Evolutionary conservation across 1,140 invertebrate genomes (phyloP).

Genomic region (Diorhabda sublineata): DNA sequence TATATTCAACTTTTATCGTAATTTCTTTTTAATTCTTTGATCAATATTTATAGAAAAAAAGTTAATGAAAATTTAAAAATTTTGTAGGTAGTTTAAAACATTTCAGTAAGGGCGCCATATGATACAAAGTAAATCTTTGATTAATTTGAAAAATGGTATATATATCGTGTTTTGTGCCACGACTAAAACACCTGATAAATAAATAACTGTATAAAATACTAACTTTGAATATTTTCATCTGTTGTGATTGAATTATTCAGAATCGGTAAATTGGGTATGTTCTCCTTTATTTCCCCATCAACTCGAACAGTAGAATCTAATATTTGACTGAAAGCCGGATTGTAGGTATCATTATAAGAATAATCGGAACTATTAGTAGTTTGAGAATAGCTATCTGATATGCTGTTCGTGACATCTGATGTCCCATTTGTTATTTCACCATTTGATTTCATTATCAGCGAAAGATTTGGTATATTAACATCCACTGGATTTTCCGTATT

Average conservation of each 20-base stretch:
- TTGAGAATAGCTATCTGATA: neutral
- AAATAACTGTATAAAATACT: neutral
- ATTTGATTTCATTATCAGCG: neutral
- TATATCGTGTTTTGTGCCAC: no score
- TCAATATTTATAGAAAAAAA: no score
- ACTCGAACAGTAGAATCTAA: neutral
- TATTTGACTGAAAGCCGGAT: slow-evolving; percentile 25
- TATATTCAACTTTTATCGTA: neutral
- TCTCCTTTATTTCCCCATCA: neutral
- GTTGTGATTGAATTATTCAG: neutral
- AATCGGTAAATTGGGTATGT: slow-evolving; percentile 5
- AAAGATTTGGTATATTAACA: neutral
- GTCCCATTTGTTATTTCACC: neutral
- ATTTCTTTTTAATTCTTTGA: no score
- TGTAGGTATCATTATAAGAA: neutral
- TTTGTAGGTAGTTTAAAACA: no score
- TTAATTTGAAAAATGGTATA: no score
- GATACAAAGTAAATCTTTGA: no score
- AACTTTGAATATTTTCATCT: no score
- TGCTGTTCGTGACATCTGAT: neutral
- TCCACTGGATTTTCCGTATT: neutral
- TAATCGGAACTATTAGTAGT: neutral
- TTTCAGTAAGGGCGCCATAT: no score
- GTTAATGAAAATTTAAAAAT: no score
- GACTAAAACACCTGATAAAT: neutral